phyloP scores from a whole-genome alignment of 1,140 invertebrate genomes.

The Neotoxoptera formosana region DNA sequence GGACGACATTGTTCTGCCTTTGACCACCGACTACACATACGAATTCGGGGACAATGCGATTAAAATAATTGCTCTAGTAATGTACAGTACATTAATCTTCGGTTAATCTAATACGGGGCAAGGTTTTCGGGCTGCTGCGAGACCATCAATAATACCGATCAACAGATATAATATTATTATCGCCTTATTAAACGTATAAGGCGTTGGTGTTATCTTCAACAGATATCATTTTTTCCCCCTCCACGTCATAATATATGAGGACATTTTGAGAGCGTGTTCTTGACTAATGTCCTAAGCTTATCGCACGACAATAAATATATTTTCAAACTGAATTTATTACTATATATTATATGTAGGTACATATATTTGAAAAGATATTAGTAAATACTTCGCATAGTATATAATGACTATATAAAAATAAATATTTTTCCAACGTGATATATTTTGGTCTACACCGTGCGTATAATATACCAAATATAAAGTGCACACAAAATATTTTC shows the following conservation, averaged over 20 bases:
- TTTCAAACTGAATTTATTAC: no score
- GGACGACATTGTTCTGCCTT: background rate
- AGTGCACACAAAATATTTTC: background rate
- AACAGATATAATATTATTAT: constrained; percentile 31
- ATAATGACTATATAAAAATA: background rate
- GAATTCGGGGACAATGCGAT: background rate
- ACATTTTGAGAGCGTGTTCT: background rate
- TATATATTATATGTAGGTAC: no score
- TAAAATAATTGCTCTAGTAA: constrained; percentile 14
- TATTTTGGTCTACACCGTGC: background rate
- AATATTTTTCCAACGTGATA: background rate
- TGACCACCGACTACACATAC: background rate
- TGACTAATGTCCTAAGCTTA: background rate
- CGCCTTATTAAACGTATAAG: background rate
- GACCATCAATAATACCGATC: constrained; percentile 11
- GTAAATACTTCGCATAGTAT: no score
- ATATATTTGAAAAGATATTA: no score
- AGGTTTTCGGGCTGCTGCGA: background rate
- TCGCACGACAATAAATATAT: background rate
- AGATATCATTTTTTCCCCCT: background rate
- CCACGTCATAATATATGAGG: background rate
- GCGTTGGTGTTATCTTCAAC: background rate
- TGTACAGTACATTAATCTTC: constrained; percentile 27
- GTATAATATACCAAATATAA: background rate
- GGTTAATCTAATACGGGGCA: background rate